Evolutionary conservation across 1,140 invertebrate species (phyloP), one percentile per base, ranked within the genome.

Genomic region (Pseudomyrmex dendroicus): DNA sequence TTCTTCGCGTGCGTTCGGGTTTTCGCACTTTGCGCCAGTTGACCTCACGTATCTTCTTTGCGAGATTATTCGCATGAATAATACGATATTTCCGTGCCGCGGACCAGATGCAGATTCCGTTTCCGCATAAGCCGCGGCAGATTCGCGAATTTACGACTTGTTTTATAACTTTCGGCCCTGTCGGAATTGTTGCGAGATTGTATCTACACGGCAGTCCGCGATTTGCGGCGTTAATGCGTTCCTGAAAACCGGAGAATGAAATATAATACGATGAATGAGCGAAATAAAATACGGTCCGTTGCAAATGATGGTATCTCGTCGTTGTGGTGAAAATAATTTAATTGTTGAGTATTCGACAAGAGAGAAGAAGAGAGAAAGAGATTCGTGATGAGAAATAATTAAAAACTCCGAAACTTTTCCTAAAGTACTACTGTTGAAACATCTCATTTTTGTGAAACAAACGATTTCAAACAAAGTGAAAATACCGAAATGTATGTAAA

Each of bases 31-130:
- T 35, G 5, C 10, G 13, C 22, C 10, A 10, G 12, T 13, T 64
- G 35, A 56, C 54, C 56, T 80, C 76, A 48, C 54, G 64, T 48
- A 78, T 72, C 76, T 72, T 56, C 54, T 72, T 78, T 48, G 76
- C 22, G 54, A 50, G 66, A 80, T 80, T 80, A 80, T 80, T 70
- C 76, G 76, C 54, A 59, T 80, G 76, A 80, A 80, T 80, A 80
- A 80, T 59, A 78, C 54, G 70, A 22, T n/a, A 68, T 59, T 78
- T 78, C 44, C 66, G 66, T 59, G 64, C 54, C 22, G 25, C 66
- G 22, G 48, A 44, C 54, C 76, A 70, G 76, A 80, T 80, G 76
- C 66, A 70, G 54, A 72, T 72, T 48, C 8, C 66, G 66, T 35
- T 35, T 35, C 44, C 15, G 46, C 66, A 10, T 17, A 57, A 59